These are phyloP conservation scores for Amblyteles armatorius DNA, from an alignment of 2,888 invertebrate species.

Conservation along the genomic window DNA sequence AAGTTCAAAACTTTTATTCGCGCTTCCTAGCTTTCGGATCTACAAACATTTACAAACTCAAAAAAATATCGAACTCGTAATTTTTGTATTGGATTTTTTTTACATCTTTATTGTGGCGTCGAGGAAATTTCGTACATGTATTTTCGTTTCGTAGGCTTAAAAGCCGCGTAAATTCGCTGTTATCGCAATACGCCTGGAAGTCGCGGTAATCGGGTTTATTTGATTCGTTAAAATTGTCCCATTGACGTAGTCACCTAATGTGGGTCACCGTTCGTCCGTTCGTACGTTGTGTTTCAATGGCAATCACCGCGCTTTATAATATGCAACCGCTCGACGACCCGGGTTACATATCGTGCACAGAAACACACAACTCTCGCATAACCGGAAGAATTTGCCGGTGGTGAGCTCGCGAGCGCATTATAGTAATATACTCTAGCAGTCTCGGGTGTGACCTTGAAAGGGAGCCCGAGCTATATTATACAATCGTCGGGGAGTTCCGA, in stretches of 20 bases:
- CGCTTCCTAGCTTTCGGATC: neutral
- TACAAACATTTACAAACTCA: neutral
- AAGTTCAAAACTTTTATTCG: neutral
- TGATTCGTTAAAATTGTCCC: conserved; percentile 3
- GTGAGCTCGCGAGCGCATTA: conserved; percentile 56
- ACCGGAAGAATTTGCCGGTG: conserved; percentile 63
- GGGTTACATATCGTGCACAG: conserved; percentile 1
- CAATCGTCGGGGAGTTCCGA: neutral
- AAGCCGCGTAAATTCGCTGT: neutral
- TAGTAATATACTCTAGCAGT: conserved; percentile 33
- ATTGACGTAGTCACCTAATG: conserved; percentile 18
- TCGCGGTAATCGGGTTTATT: neutral
- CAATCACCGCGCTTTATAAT: conserved; percentile 12
- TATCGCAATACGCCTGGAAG: neutral
- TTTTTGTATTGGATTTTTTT: neutral
- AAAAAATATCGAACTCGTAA: neutral
- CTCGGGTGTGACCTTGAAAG: conserved; percentile 54
- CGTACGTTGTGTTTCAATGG: conserved; percentile 27
- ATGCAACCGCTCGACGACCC: conserved; percentile 33
- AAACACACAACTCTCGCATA: conserved; percentile 52
- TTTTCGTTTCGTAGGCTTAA: neutral
- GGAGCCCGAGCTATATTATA: conserved; percentile 33
- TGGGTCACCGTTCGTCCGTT: conserved; percentile 16
- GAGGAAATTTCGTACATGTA: too few relatives aligned
- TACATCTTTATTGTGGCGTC: too few relatives aligned